A percentile compares a stretch with the other conserved stretches of the same genome.
Evolutionary conservation across 2,797 vertebrate genomes (phyloP).

Genomic region (Coregonus suidteri): DNA sequence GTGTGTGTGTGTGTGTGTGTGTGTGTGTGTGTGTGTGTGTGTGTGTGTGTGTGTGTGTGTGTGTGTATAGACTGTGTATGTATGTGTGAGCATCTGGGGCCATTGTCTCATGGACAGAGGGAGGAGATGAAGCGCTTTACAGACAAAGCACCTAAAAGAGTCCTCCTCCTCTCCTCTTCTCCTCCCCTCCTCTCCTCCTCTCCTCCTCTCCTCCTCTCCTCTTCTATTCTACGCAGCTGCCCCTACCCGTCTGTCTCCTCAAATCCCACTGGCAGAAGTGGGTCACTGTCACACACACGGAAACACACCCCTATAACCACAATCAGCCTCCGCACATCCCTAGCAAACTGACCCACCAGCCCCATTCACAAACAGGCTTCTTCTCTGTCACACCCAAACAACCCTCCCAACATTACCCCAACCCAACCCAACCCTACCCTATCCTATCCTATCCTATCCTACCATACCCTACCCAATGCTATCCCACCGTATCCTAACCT

Average conservation of each 20-base stretch:
- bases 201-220: constrained; percentile 37
- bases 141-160: constrained; percentile 36
- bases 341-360: constrained; percentile 14
- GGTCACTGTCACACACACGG: constrained; percentile 68
- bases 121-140: constrained; percentile 16
- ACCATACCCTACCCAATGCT: too few species aligned
- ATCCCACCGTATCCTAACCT: too few species aligned
- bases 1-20: background rate
- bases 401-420: background rate
- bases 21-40: background rate
- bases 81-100: constrained; percentile 11
- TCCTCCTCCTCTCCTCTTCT: constrained; percentile 14
- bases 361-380: constrained; percentile 23
- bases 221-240: constrained; percentile 54
- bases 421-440: background rate
- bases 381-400: background rate
- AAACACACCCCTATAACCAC: constrained; percentile 24
- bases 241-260: constrained; percentile 69
- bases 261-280: constrained; percentile 69
- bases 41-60: too few species aligned
- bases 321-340: constrained; percentile 11
- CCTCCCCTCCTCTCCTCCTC: constrained; percentile 12
- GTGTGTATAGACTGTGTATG: too few species aligned
- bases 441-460: too few species aligned
- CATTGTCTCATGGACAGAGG: constrained; percentile 52